Base-by-base conservation (phyloP, 2,113 vertebrate species). In the Bos javanicus region DNA sequence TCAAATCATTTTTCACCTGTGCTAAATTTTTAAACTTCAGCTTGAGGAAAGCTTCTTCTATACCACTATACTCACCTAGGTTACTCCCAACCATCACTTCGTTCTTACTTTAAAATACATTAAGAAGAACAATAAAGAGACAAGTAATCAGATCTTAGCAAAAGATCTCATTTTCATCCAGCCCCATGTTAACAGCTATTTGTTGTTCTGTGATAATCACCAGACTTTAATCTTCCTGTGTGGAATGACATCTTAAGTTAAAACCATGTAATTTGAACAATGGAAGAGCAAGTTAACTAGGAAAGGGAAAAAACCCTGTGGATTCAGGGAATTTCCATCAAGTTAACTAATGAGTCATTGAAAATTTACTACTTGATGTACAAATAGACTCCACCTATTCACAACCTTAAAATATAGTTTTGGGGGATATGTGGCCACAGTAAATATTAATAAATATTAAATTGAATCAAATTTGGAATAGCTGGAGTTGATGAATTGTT, bases 251-350 rank as follows among this genome's bases (percentile, higher is more conserved):
- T 92, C 64, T 59, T 36, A 50, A 43, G 56, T 87, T 57, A 33
- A 91, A 91, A 94, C 36, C 5, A 14, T 33, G n/a, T 11, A 48
- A 87, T 87, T 88, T 54, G 30, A 39, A 97, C 39, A 30, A n/a
- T 19, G 17, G 87, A 82, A 86, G 54, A 76, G 36, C 43, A 60
- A 46, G 28, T 17, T 82, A 60, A 78, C 6, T 21, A 39, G 46
- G 8, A 81, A 60, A 62, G 52, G 19, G 28, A 50, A 64, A 83
- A 82, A 89, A 11, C 10, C 57, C 83, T n/a, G 50, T 85, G 80
- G 30, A 87, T 95, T 94, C 57, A 90, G 95, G 67, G 52, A 97
- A 83, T 95, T 95, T 95, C 76, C 88, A 95, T 89, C 57, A n/a
- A 64, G 50, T 43, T 92, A 50, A 90, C 62, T 30, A 39, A 33